phyloP scores from a whole-genome alignment of 64 coral and sea anemone genomes.

The Porites lutea region DNA sequence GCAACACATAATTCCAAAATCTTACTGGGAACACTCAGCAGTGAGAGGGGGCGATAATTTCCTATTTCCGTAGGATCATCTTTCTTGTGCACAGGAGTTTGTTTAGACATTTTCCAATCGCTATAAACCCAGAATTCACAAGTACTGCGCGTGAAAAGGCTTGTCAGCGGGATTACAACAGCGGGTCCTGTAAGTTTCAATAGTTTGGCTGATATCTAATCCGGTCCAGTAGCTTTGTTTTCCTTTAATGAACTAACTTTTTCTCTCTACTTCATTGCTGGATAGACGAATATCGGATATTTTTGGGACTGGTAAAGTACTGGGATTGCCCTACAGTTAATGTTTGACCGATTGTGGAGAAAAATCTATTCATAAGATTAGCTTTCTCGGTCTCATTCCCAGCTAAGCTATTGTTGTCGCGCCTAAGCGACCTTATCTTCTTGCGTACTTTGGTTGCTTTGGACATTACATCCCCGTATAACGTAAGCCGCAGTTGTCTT shows the following conservation, averaged over 20 bases:
- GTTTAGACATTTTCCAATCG: slow-evolving; percentile 1
- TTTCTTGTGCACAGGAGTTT: slow-evolving; percentile 24
- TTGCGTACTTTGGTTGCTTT: too few species aligned
- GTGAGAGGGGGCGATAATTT: background rate
- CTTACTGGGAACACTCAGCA: slow-evolving; percentile 2
- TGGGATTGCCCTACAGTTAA: slow-evolving; percentile 10
- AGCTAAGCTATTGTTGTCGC: too few species aligned
- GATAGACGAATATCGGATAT: background rate
- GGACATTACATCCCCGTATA: too few species aligned
- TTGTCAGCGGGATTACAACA: background rate
- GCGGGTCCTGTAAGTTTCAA: background rate
- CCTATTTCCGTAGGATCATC: background rate
- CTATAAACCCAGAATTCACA: background rate
- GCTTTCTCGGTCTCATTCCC: too few species aligned
- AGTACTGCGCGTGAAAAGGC: background rate
- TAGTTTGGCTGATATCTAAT: slow-evolving; percentile 12
- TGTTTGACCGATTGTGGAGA: slow-evolving; percentile 20
- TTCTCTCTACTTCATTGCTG: background rate
- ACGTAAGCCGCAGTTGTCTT: too few species aligned
- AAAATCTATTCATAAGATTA: slow-evolving; percentile 10
- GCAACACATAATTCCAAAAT: slow-evolving; percentile 23
- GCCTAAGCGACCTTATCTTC: too few species aligned
- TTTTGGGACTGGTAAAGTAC: background rate
- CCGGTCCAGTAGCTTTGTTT: background rate
- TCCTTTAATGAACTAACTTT: slow-evolving; percentile 8